These are phyloP conservation scores for Chrysina gloriosa DNA, from an alignment of 2,888 invertebrate genomes.

Conservation along the genomic window DNA sequence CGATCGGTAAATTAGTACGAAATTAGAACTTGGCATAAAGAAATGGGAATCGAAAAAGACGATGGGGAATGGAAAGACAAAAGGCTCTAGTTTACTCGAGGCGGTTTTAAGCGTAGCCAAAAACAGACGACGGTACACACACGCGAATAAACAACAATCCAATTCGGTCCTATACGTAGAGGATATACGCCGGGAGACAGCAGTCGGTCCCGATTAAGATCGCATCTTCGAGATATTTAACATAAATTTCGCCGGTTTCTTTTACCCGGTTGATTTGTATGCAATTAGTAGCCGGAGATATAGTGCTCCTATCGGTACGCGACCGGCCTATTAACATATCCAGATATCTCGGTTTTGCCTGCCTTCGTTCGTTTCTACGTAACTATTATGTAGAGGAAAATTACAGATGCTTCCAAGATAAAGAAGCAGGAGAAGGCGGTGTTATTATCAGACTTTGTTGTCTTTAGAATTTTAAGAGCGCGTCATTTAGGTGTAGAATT, in stretches of 20 bases:
- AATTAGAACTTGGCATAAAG: constrained; percentile 30
- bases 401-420: too few species aligned
- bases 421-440: too few species aligned
- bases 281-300: constrained; percentile 58
- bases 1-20: constrained; percentile 35
- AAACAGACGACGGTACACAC: constrained; percentile 2
- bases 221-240: constrained; percentile 55
- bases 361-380: background rate
- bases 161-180: constrained; percentile 43
- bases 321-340: constrained; percentile 61
- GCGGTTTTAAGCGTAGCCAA: constrained; percentile 9
- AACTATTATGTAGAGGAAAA: too few species aligned
- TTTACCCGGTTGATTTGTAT: constrained; percentile 58
- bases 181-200: constrained; percentile 47
- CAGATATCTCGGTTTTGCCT: constrained; percentile 47
- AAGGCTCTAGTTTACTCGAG: background rate
- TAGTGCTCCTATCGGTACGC: constrained; percentile 53
- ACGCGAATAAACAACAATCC: constrained; percentile 41
- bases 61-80: constrained; percentile 4
- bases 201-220: constrained; percentile 55
- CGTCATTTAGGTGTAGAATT: too few species aligned
- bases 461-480: too few species aligned
- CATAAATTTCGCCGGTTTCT: constrained; percentile 58
- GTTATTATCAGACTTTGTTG: too few species aligned
- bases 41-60: background rate